Base-by-base conservation (phyloP, 2,888 invertebrate species). In the Melinaea marsaeus region DNA sequence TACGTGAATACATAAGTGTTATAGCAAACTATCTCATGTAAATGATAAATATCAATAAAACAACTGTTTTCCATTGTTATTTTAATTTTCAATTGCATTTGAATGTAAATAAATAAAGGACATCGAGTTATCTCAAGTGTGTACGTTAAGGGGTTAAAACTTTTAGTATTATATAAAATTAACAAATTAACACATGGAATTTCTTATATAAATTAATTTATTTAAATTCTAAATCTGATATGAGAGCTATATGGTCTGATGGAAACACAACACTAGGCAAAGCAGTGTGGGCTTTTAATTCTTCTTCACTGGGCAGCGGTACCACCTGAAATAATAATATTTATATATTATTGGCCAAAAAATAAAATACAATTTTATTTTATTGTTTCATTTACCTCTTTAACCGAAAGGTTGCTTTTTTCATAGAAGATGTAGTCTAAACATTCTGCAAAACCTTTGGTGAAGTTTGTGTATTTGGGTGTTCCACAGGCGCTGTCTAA, bases 381-480 rank as follows among this genome's bases (percentile, higher is more conserved):
- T 9, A 42, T 9, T 4, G 9, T 9, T 55, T 60, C 13, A 64
- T 65, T 70, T 79, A 95, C 94, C 90, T 95, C 93, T 55, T 92
- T 84, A 0, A 96, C 93, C 72, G 85, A 77, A 13, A 96, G 83
- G 61, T 91, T 87, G 62, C 92, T 86, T 66, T 88, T 92, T 73
- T 97, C 95, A 77, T 95, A 95, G 84, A 94, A 98, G 75, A 99
- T 98, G 77, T 98, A 98, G 87, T 99, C 99, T 63, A 99, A 89
- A 70, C 97, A 97, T 57, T 94, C 98, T 11, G 94, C 92, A 88
- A 98, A 98, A 0, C 92, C 93, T 1, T 89, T 89, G 0, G 97
- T 97, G 75, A 93, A 98, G 82, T 98, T 98, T 0, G 98, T 98
- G 77, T 93, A 97, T 54, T 92, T 88, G 0, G 96, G 96, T 22